phyloP scores from a whole-genome alignment of 2,113 vertebrate genomes.

The Australoheros scitulus region DNA sequence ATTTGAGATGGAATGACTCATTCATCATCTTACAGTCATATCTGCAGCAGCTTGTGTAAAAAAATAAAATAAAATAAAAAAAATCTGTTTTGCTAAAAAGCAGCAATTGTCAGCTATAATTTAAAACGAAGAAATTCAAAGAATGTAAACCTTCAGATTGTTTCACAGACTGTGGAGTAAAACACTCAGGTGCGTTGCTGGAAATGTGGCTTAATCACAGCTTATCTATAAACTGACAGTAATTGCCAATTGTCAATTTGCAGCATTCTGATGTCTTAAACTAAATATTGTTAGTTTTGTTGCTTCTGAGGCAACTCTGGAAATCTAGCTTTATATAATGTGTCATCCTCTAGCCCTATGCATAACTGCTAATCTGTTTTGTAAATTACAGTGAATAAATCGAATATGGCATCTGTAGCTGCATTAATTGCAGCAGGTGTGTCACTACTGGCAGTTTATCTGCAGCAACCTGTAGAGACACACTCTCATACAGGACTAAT shows the following conservation, averaged over 20 bases:
- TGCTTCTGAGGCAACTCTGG: not conserved
- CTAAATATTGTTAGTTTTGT: not conserved
- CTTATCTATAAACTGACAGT: conserved; percentile 1
- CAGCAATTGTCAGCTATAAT: not conserved
- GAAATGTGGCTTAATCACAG: not conserved
- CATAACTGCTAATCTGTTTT: not conserved
- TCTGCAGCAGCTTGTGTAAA: not conserved
- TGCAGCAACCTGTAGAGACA: not conserved
- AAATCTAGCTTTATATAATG: not conserved
- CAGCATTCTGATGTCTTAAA: not conserved
- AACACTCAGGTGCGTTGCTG: no score
- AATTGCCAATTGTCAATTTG: not conserved
- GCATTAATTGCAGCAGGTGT: not conserved
- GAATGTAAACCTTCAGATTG: not conserved
- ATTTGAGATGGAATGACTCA: not conserved
- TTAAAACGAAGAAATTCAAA: not conserved
- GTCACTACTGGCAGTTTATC: not conserved
- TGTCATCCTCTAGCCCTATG: not conserved
- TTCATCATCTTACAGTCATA: not conserved
- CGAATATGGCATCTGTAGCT: not conserved
- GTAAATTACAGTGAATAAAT: not conserved
- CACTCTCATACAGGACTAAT: not conserved
- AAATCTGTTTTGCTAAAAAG: no score
- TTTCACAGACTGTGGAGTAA: not conserved
- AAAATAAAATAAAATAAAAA: no score